phyloP scores from a whole-genome alignment of 2,113 vertebrate genomes.

The Sarotherodon lohbergeri region DNA sequence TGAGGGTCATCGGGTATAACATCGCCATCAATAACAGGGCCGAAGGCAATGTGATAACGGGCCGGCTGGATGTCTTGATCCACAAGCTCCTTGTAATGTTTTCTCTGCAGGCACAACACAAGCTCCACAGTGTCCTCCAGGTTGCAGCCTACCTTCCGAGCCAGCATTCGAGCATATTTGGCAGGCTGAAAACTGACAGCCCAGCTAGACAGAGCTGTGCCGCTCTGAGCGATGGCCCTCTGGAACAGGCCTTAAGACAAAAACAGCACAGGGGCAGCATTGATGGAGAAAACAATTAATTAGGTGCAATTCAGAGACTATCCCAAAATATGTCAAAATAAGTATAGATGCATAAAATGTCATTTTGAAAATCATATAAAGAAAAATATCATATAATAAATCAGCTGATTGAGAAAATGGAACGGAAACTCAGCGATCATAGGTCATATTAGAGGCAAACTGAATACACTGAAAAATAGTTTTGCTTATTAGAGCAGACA shows the following conservation, averaged over 20 bases:
- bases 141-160: slow-evolving; percentile 96
- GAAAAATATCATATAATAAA: not conserved
- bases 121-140: slow-evolving; percentile 92
- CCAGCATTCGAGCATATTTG: slow-evolving; percentile 94
- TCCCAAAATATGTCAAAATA: not conserved
- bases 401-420: not conserved
- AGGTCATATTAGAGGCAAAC: not conserved
- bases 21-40: slow-evolving; percentile 97
- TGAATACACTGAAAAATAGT: not conserved
- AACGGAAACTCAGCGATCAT: not conserved
- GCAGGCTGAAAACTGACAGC: slow-evolving; percentile 97
- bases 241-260: slow-evolving; percentile 88
- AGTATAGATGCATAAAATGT: not conserved
- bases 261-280: slow-evolving; percentile 21
- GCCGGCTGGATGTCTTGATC: slow-evolving; percentile 98
- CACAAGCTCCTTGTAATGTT: slow-evolving; percentile 96
- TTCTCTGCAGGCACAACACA: slow-evolving; percentile 92
- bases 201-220: slow-evolving; percentile 97
- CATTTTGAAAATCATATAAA: not conserved
- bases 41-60: slow-evolving; percentile 97
- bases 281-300: not conserved
- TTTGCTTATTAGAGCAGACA: not conserved
- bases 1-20: slow-evolving; percentile 98
- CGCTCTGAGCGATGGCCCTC: slow-evolving; percentile 97
- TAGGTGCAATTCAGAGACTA: not conserved